Evolutionary conservation across 2,797 vertebrate species (phyloP).

Genomic region (Sitta carolinensis): DNA sequence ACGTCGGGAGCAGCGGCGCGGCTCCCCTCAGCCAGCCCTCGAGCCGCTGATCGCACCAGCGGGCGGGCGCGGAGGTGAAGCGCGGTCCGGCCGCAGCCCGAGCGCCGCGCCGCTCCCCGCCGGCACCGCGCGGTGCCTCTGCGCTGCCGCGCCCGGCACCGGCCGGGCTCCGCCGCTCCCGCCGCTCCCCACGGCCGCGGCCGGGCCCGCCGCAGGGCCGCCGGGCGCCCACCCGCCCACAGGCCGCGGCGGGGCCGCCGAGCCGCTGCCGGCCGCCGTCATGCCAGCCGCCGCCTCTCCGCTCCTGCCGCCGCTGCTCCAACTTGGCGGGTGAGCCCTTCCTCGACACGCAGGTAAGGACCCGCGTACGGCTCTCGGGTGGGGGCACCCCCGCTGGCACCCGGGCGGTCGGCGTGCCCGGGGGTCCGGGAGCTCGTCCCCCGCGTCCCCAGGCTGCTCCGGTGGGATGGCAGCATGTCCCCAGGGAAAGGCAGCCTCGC

Average conservation of each 20-base stretch:
- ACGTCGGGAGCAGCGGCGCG: not conserved
- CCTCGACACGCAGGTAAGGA: constrained; percentile 69
- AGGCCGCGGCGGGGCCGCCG: not conserved
- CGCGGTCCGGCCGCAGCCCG: not conserved
- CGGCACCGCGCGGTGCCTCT: no score
- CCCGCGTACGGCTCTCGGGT: not conserved
- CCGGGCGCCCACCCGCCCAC: not conserved
- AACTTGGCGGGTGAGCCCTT: constrained; percentile 57
- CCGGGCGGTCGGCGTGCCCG: not conserved
- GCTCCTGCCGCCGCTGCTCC: not conserved
- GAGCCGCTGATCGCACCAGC: not conserved
- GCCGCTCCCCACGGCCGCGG: not conserved
- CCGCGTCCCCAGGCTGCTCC: not conserved
- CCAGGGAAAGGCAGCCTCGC: not conserved
- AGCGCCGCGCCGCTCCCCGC: no score
- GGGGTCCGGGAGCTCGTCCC: not conserved
- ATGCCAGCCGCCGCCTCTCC: constrained; percentile 26
- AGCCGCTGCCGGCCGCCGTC: not conserved
- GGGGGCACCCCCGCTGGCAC: not conserved
- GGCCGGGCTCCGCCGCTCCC: not conserved
- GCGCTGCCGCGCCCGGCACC: not conserved
- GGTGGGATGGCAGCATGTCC: not conserved
- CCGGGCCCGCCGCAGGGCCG: not conserved
- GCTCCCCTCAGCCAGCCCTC: not conserved
- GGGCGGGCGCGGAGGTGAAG: not conserved